Base-by-base conservation (phyloP, 2,888 invertebrate species). In the Cheilosia variabilis region DNA sequence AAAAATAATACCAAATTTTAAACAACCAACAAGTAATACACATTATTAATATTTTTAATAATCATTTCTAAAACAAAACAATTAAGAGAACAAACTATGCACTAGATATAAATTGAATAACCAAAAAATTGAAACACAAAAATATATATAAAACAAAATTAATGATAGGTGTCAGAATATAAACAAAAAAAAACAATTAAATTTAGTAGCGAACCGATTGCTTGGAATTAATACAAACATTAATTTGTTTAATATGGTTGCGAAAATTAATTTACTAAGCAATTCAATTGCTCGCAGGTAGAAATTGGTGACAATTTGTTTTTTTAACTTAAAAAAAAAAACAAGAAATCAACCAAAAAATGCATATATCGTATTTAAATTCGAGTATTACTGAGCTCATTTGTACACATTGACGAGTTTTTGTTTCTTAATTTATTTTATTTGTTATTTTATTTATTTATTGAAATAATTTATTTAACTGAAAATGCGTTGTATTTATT, bases 1-100 rank as follows among this genome's bases (percentile, higher is more conserved):
- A 73, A 60, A 84, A 83, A 76, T 76, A 79, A 87, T 73, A 80
- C 72, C 66, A 81, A 81, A 79, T 73, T 65, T 45, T 50, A 62
- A 73, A 63, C 34, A 65, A 62, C 58, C 68, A 88, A 52, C 57
- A 79, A 80, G 47, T 65, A 86, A 71, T 73, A 80, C 73, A 79
- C 80, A 78, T 79, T 80, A 75, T 60, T 76, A 88, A 76, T 75
- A 75, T 68, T 52, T 37, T 73, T 60, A 68, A 65, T 65, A 84
- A 75, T 69, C 43, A 69, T 68, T 52, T 79, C 45, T 55, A 41
- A 66, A 62, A 73, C 19, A 52, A 68, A 73, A 63, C 13, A 63
- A 62, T 41, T 13, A 22, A 60, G 22, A 57, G 24, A 53, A 27
- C 58, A 75, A 63, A 66, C 60, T 63, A 82, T 87, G 78, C 79